Base-by-base conservation (phyloP, 2,797 vertebrate species). In the Philypnodon macrostomus region DNA sequence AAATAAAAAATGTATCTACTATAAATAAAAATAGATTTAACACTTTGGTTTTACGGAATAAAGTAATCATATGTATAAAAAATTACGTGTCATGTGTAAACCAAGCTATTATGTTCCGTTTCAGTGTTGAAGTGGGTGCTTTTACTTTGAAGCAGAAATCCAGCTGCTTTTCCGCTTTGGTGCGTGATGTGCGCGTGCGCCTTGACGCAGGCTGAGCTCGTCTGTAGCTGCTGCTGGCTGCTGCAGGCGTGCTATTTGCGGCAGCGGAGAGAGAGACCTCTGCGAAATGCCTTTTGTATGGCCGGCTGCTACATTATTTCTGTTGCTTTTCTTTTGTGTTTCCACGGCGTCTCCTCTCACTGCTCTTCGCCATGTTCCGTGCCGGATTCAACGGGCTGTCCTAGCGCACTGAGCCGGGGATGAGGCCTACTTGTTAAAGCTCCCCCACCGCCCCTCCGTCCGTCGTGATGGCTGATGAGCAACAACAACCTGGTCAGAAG, bases 401-500 rank as follows among this genome's bases (percentile, higher is more conserved):
- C 70, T 81, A 85, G 82, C 81, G 71, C 67, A 55, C 75, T 78
- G 82, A 82, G 75, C 83, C 71, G 89, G 92, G 88, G 87, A 91
- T 90, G 91, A 93, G 94, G 94, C 94, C 93, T 93, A 92, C 90
- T 88, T 75, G 85, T 88, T 89, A 86, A 89, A 89, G 84, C 87
- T 84, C 80, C 80, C 79, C 79, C 86, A 77, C 84, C 84, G 78
- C 83, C 75, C 79, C 81, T 84, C 76, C 80, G 84, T 82, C 90
- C 80, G 84, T 82, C 90, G 88, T 74, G 84, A 94, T 94, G 93
- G 93, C 93, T 84, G 94, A 94, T 87, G 92, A 94, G 90, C 92
- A 93, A 88, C 91, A 91, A 88, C 91, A 92, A 84, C 81, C 90
- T 73, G 90, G 87, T 87, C 92, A 85, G 82, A 91, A 89, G 77